Conservation (phyloP, 1,140 invertebrate genomes). For the Tetramorium simillimum region DNA sequence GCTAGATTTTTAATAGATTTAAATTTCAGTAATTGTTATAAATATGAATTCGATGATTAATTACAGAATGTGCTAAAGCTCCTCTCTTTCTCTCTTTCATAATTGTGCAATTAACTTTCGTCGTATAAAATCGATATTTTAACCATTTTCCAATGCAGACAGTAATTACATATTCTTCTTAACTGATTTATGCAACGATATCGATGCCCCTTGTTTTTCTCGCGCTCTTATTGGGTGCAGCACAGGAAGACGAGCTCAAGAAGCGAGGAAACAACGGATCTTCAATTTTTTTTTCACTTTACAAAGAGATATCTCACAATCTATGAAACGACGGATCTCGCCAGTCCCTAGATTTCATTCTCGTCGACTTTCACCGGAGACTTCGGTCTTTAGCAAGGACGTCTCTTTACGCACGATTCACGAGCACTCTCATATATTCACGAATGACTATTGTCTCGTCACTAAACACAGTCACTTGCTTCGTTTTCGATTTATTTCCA, state of each 20-base stretch:
- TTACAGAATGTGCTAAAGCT: neutral
- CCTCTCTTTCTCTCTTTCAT: neutral
- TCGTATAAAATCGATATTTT: neutral
- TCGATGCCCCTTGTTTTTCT: neutral
- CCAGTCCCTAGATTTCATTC: slow-evolving; percentile 61
- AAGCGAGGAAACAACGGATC: slow-evolving; percentile 31
- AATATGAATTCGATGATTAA: neutral
- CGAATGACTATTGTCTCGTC: slow-evolving; percentile 17
- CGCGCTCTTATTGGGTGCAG: neutral
- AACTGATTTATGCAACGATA: slow-evolving; percentile 23
- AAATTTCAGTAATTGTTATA: neutral
- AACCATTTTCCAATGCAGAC: neutral
- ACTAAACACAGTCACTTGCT: neutral
- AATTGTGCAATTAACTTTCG: slow-evolving; percentile 11
- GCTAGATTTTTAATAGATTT: neutral
- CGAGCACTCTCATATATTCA: slow-evolving; percentile 22
- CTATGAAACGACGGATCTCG: slow-evolving; percentile 62
- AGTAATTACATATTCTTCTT: slow-evolving; percentile 7
- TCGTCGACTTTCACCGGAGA: slow-evolving; percentile 69
- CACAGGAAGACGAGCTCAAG: neutral
- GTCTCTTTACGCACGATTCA: slow-evolving; percentile 69
- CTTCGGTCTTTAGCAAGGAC: slow-evolving; percentile 70
- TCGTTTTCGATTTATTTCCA: slow-evolving; percentile 8
- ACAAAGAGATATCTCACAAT: slow-evolving; percentile 41
- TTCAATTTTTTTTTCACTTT: slow-evolving; percentile 8